Base-by-base conservation (phyloP, 2,797 vertebrate genomes). In the Gobio occitaniae region DNA sequence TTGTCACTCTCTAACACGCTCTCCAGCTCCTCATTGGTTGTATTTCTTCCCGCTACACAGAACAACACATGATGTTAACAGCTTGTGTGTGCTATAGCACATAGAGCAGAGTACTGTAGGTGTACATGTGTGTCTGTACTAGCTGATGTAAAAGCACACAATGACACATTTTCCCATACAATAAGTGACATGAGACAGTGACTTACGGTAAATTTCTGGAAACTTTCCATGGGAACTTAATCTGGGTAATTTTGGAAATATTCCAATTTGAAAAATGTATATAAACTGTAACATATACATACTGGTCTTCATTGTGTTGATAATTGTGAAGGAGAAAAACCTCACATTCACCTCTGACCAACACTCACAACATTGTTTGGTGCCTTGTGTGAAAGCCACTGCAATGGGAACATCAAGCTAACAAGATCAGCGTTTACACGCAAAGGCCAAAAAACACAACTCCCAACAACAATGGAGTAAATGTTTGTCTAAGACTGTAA, bases 1-100 rank as follows among this genome's bases (percentile, higher is more conserved):
- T 98, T 99, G 89, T 98, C 97, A 0, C 97, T 98, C 92, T 99
- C 98, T 91, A 99, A 92, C 97, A 99, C 99, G 93, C 97, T 97
- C 87, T 99, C 98, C 87, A 99, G 92, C 91, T 99, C 98, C 82
- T 98, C 97, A 0, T 98, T 98, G 80, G 98, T 99, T 6, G 97
- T 99, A 88, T 97, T 98, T 92, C 97, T 95, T 76, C 98, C 98
- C 82, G 98, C 98, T 99, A 90, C 65, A 87, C 79, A 83, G n/a
- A 86, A 61, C 84, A 86, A 63, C 78, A 48, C 74, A 68, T 86
- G 52, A 82, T 56, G 29, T 61, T 47, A 78, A 29, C 17, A 25
- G 38, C 21, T 25, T 25, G 12, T 3, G 44, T 36, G 19, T 61
- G 36, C 41, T 78, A 25, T 1, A 77, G 32, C 32, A 32, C 32